Percentiles rank a stretch among this genome's conserved stretches.
These are phyloP conservation scores for Heliopora coerulea DNA, from an alignment of 92 coral and sea anemone species.

Conservation along the genomic window DNA sequence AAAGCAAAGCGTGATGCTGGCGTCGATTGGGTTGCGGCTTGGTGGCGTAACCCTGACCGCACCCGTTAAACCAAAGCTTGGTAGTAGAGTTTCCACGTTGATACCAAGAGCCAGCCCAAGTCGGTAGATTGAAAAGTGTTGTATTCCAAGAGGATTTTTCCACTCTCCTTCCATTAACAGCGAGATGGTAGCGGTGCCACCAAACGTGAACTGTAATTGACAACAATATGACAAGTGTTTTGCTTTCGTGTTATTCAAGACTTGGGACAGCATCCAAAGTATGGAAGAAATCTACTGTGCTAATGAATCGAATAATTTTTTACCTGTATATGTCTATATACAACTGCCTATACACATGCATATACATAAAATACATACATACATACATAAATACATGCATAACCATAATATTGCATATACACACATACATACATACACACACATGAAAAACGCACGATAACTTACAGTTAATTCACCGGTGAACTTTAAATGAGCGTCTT, in stretches of 20 bases:
- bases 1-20: slow-evolving; percentile 13
- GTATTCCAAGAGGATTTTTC: slow-evolving; percentile 2
- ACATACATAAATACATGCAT: background rate
- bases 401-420: background rate
- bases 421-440: background rate
- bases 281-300: too few species aligned
- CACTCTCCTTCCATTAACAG: slow-evolving; percentile 21
- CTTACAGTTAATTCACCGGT: slow-evolving; percentile 18
- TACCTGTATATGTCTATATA: too few species aligned
- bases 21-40: background rate
- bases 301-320: too few species aligned
- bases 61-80: slow-evolving; percentile 30
- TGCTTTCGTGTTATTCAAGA: too few species aligned
- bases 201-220: slow-evolving; percentile 5
- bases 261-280: too few species aligned
- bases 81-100: background rate
- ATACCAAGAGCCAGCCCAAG: slow-evolving; percentile 13
- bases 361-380: background rate
- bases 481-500: background rate
- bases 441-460: background rate
- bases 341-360: too few species aligned
- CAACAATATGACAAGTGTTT: too few species aligned
- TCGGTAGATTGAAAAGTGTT: background rate
- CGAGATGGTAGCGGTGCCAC: slow-evolving; percentile 21
- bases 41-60: slow-evolving; percentile 10